Evolutionary conservation across 2,888 invertebrate species (phyloP).

Genomic region (Neoascia interrupta): DNA sequence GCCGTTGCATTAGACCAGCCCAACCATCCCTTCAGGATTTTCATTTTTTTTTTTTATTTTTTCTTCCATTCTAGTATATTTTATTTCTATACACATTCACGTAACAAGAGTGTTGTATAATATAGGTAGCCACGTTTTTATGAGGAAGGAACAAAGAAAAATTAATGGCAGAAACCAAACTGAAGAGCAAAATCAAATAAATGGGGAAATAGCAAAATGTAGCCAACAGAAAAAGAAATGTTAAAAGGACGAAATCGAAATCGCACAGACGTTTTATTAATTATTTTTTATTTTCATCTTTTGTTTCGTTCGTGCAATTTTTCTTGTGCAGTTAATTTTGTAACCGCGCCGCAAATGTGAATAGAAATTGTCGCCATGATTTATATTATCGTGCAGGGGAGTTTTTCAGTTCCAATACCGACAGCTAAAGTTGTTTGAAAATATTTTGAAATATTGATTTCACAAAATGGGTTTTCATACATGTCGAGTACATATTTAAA

Average conservation of each 20-base stretch:
- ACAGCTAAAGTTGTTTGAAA: too few species aligned
- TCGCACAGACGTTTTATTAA: slow-evolving; percentile 49
- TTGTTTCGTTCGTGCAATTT: slow-evolving; percentile 42
- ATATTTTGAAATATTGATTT: too few species aligned
- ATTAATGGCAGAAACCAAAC: slow-evolving; percentile 69
- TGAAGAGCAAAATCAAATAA: slow-evolving; percentile 60
- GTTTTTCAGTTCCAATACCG: too few species aligned
- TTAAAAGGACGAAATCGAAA: slow-evolving; percentile 45
- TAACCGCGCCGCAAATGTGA: slow-evolving; percentile 42
- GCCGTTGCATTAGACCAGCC: slow-evolving; percentile 61
- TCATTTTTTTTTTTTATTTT: slow-evolving; percentile 34
- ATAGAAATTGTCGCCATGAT: slow-evolving; percentile 35
- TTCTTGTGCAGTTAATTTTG: slow-evolving; percentile 41
- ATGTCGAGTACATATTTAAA: too few species aligned
- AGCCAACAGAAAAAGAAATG: slow-evolving; percentile 32
- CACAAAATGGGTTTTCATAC: too few species aligned
- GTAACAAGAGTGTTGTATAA: slow-evolving; percentile 46
- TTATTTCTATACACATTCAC: slow-evolving; percentile 33
- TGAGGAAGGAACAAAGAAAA: slow-evolving; percentile 71
- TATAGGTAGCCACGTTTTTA: slow-evolving; percentile 58
- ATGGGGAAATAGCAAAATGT: slow-evolving; percentile 63
- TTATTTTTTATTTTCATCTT: slow-evolving; percentile 42
- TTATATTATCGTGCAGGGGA: too few species aligned
- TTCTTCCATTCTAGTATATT: too few species aligned
- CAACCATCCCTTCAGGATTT: slow-evolving; percentile 57